Evolutionary conservation across 2,888 invertebrate genomes (phyloP), one percentile per base, ranked within the genome.

Genomic region (Calameuta pallipes): DNA sequence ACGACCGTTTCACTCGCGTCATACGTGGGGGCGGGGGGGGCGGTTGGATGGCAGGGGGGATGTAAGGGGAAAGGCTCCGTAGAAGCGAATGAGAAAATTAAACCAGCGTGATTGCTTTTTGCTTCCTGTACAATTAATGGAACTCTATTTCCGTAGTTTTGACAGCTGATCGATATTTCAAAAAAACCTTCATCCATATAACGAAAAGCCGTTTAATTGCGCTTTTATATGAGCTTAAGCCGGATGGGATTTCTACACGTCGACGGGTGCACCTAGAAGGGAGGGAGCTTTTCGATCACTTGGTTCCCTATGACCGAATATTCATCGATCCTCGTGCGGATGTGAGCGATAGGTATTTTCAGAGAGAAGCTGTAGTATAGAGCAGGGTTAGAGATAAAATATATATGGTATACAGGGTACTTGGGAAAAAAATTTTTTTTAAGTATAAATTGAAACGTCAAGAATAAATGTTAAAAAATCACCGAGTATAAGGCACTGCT

Each of bases 1-100:
- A 84, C 82, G 80, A 74, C 81, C 76, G 80, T 80, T 84, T 82
- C 82, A 82, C 71, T 31, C 13, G 23, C 56, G 80, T 75, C 79
- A 76, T 74, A 70, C 35, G 74, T 56, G 12, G 33, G 31, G 31
- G 23, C 69, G 6, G 76, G n/a, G 12, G 30, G 56, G 73, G 36
- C 69, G 76, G 73, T 68, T 13, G 37, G 74, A 23, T 1, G 36
- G 12, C 0, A 12, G 12, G 12, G 36, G 36, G 74, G 30, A 35
- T 13, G 31, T 68, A 74, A 69, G 75, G 78, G 79, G 74, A 78
- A 75, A 71, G 81, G 75, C 69, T 74, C 77, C 23, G 11, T 34
- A 81, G 79, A 85, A 84, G 80, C 41, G 75, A 36, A 75, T 35
- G 74, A 74, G 74, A 74, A 33, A 74, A n/a, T 35, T 30, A 74